A percentile compares a stretch with the other conserved stretches of the same genome.
Conservation (phyloP, 2,113 vertebrate species). For the Cheirogaleus medius region DNA sequence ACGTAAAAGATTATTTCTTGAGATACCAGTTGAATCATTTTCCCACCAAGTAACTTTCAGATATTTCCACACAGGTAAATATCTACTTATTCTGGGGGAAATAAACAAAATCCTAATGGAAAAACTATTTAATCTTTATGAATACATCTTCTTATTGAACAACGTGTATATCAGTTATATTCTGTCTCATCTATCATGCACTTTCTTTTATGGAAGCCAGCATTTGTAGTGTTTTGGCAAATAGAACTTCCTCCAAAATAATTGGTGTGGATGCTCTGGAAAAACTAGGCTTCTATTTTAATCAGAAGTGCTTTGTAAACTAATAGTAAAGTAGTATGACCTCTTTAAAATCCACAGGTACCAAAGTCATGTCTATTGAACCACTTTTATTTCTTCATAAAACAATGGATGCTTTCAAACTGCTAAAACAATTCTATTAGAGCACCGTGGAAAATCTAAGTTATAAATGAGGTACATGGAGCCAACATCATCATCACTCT, state of each 20-base stretch:
- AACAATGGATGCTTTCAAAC: slow-evolving; percentile 28
- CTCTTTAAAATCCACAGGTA: neutral
- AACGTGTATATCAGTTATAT: neutral
- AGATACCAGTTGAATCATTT: neutral
- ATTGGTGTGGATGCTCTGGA: neutral
- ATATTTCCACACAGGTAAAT: neutral
- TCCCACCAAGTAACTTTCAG: neutral
- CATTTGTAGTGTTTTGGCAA: neutral
- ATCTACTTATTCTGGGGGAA: neutral
- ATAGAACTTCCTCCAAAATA: neutral
- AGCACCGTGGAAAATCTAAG: neutral
- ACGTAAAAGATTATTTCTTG: neutral
- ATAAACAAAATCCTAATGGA: neutral
- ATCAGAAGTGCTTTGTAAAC: neutral
- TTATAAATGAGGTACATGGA: slow-evolving; percentile 41
- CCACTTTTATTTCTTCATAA: neutral
- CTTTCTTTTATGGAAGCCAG: neutral
- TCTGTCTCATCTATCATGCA: neutral
- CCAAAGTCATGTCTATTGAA: neutral
- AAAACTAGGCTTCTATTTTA: neutral
- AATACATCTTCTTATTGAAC: neutral
- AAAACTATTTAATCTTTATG: neutral
- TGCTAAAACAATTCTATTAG: slow-evolving; percentile 11
- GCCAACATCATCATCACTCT: slow-evolving; percentile 66
- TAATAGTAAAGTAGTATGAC: neutral